Evolutionary conservation across 2,113 vertebrate species (phyloP), one percentile per base, ranked within the genome.

Genomic region (Antechinus flavipes): DNA sequence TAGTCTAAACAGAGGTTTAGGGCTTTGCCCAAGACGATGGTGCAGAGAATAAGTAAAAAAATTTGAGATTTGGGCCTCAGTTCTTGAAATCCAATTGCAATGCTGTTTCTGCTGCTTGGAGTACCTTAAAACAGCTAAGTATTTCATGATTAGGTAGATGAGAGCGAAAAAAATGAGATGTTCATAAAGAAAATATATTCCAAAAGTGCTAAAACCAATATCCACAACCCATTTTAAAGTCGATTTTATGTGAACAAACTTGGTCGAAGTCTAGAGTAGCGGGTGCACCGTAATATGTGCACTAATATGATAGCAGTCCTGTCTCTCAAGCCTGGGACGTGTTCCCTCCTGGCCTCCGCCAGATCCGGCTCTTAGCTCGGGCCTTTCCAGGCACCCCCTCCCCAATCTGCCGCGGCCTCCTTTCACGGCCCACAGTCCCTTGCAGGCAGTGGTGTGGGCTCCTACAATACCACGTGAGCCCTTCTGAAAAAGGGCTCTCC

Each of bases 91-190:
- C 92, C 49, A 95, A 94, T 2, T 42, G 42, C 6, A 22, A 7
- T 23, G n/a, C 19, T 42, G 16, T 84, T 84, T 84, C 68, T 42
- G 23, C 30, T 6, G 27, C 35, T 35, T 5, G 12, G 93, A 9
- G 27, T 53, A 95, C 89, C 54, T 94, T 54, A 54, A 89, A 94
- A 68, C 12, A 89, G 30, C 10, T 56, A 49, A 24, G 54, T 90
- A 35, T 90, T 68, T 93, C 22, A 94, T 50, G 91, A 91, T 92
- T 90, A 92, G 3, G n/a, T 84, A 84, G 8, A 42, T 42, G 19
- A 42, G 35, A 23, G 16, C 23, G 23, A 90, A 12, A 95, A 90
- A 47, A 95, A 54, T 93, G 24, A 97, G 24, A 95, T 94, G 96
- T 96, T 0, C 61, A 49, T 49, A 90, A 91, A 94, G 89, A 90